Base-by-base conservation (phyloP, 1,140 invertebrate genomes). In the Drosophila tani region DNA sequence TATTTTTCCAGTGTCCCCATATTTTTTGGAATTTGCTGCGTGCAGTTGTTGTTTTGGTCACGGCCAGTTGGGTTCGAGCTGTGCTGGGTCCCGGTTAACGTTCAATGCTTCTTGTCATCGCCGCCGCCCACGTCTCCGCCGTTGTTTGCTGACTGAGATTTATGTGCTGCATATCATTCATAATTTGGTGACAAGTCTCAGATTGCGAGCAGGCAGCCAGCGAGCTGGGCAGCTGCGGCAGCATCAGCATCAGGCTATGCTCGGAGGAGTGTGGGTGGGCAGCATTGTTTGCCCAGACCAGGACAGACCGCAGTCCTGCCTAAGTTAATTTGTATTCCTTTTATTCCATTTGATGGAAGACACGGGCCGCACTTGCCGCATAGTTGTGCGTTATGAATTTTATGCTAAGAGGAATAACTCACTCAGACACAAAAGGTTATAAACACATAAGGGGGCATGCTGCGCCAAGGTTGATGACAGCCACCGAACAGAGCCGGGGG, bases 171-270 rank as follows among this genome's bases (percentile, higher is more conserved):
- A 90, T 90, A 90, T 90, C 85, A 90, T 90, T 90, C 85, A 90
- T 90, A 90, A 90, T 90, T 90, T 91, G 85, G 85, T 90, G 85
- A 90, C 85, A 90, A 90, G 85, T 79, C 81, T 88, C 85, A 85
- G 81, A 87, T 87, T 88, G 84, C 84, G 53, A 43, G 59, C 50
- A 60, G 43, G 51, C 62, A 67, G 53, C 7, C 66, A 62, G 32
- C 32, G 32, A 32, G 32, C 45, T 38, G 29, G 53, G 29, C 43
- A 50, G 43, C 15, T 17, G 11, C 29, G 17, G 38, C 47, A 50
- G 40, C 73, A 68, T 5, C 21, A 40, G 29, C 29, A 29, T 1
- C 29, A 27, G 59, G 60, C 14, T 9, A 40, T 35, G 2, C 12
- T 7, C 5, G n/a, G 17, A 6, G 12, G 2, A 29, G 17, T 21